Conservation (phyloP, 1,140 invertebrate genomes). For the Psix sp. region DNA sequence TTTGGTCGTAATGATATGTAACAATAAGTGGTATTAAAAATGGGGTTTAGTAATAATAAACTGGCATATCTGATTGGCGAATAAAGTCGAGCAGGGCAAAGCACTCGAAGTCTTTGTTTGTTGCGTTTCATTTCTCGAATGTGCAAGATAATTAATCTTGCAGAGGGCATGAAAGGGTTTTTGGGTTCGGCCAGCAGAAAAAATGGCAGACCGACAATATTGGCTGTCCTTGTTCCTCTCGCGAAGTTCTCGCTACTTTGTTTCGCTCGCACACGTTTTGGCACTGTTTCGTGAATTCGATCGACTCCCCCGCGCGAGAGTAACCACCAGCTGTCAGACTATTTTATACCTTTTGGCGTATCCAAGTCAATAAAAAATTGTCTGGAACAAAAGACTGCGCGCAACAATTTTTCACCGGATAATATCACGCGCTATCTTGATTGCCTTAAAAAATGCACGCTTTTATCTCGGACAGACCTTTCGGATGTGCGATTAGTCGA, state of each 20-base stretch:
- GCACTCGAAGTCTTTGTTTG: constrained; percentile 68
- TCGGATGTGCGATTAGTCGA: too few relatives aligned
- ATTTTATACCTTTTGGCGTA: constrained; percentile 65
- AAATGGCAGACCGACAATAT: constrained; percentile 71
- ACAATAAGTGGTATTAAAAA: constrained; percentile 50
- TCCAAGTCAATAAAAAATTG: constrained; percentile 73
- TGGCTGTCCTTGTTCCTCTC: constrained; percentile 51
- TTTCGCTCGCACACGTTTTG: constrained; percentile 23
- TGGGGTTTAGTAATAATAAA: constrained; percentile 47
- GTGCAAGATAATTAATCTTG: constrained; percentile 77
- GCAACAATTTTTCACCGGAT: constrained; percentile 73
- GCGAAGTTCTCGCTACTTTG: constrained; percentile 25
- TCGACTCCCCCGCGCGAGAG: constrained; percentile 34
- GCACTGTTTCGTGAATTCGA: constrained; percentile 45
- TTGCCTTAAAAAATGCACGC: constrained; percentile 73
- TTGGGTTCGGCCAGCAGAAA: constrained; percentile 74
- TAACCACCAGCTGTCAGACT: constrained; percentile 49
- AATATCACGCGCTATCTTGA: constrained; percentile 69
- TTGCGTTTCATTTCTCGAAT: constrained; percentile 75
- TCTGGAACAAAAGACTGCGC: constrained; percentile 68
- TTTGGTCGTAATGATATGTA: constrained; percentile 34
- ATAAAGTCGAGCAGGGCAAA: constrained; percentile 59
- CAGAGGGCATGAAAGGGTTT: constrained; percentile 76
- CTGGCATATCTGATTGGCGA: constrained; percentile 57
- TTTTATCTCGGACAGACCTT: constrained; percentile 57